These are phyloP conservation scores for Ecdyonurus torrentis DNA, from an alignment of 2,888 invertebrate genomes.

Conservation along the genomic window DNA sequence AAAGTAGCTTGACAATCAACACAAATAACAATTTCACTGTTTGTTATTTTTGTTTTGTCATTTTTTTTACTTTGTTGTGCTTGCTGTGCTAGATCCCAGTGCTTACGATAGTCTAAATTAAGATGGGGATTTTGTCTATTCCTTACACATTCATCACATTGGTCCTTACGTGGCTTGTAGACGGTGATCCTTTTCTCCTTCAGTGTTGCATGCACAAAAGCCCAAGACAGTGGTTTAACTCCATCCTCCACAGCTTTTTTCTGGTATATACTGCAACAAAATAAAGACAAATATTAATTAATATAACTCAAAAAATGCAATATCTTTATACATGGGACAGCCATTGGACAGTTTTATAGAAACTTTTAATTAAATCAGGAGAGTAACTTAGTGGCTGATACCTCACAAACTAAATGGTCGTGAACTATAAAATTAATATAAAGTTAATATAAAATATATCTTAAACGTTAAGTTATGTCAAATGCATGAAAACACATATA, in stretches of 20 bases:
- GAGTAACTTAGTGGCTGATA: neutral
- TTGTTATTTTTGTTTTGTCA: conserved; percentile 11
- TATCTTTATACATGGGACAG: too few relatives aligned
- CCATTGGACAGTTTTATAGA: too few relatives aligned
- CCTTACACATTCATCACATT: conserved; percentile 15
- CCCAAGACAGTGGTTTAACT: neutral
- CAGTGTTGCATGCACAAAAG: neutral
- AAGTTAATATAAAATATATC: too few relatives aligned
- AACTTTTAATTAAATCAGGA: too few relatives aligned
- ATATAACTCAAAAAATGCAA: too few relatives aligned
- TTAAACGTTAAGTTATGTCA: too few relatives aligned
- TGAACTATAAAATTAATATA: neutral
- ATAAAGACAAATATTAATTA: too few relatives aligned
- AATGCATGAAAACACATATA: too few relatives aligned
- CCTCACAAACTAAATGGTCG: neutral
- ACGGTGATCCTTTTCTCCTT: neutral
- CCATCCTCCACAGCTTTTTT: neutral
- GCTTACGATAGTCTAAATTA: too few relatives aligned
- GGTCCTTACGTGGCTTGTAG: conserved; percentile 12
- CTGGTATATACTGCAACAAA: neutral
- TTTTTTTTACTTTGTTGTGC: conserved; percentile 11
- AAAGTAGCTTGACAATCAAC: conserved; percentile 18
- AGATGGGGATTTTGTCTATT: too few relatives aligned
- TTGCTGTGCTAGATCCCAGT: conserved; percentile 15
- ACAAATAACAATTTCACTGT: conserved; percentile 13